A percentile compares a stretch with the other conserved stretches of the same genome.
Conservation (phyloP, 2,888 invertebrate species). For the Caprella mutica region DNA sequence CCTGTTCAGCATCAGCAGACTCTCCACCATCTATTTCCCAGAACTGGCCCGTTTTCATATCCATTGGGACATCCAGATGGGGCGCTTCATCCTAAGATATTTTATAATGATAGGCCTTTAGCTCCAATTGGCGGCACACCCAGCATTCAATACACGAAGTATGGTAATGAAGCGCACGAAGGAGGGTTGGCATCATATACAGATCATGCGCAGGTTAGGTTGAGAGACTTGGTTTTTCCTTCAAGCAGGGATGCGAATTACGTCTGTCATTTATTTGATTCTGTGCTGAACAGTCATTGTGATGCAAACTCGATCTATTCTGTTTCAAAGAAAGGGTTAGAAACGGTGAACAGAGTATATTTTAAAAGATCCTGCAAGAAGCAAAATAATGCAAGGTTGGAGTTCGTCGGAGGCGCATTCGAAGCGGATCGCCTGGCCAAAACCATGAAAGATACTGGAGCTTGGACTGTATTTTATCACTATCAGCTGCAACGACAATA, state of each 20-base stretch:
- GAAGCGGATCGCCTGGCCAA: not conserved
- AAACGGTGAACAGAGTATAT: no score
- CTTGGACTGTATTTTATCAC: not conserved
- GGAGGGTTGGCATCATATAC: not conserved
- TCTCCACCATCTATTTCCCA: no score
- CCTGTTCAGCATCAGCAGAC: no score
- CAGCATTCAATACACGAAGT: no score
- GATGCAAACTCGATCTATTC: not conserved
- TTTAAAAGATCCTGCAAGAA: no score
- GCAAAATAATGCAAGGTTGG: not conserved
- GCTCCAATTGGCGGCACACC: no score
- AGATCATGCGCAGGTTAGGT: not conserved
- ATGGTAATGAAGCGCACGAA: no score
- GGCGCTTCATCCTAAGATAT: no score
- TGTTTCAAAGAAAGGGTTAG: not conserved
- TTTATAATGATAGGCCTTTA: no score
- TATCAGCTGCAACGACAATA: not conserved
- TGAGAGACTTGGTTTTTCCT: not conserved
- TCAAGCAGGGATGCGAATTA: not conserved
- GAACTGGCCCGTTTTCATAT: no score
- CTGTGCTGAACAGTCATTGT: not conserved
- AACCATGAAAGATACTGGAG: not conserved
- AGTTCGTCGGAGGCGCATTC: not conserved
- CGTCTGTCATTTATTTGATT: not conserved
- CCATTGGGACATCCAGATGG: no score